A percentile compares a stretch with the other conserved stretches of the same genome.
Evolutionary conservation across 2,888 invertebrate genomes (phyloP).

Genomic region (Caenorhabditis drosophilae): DNA sequence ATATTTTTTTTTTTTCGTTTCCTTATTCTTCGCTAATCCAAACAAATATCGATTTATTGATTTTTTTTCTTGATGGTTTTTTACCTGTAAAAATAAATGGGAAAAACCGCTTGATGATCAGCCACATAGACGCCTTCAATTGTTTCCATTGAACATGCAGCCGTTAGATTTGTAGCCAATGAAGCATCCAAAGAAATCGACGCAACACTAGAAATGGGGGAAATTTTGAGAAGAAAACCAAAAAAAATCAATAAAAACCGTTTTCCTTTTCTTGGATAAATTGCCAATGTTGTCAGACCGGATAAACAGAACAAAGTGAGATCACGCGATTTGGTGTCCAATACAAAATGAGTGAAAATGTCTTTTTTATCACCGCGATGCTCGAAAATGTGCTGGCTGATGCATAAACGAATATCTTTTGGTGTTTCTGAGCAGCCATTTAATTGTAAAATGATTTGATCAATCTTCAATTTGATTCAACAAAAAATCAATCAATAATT

Average conservation of each 20-base stretch:
- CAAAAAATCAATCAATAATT: background rate
- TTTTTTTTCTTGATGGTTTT: no score
- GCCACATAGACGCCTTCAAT: constrained; percentile 50
- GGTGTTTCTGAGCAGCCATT: constrained; percentile 37
- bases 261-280: constrained; percentile 48
- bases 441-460: constrained; percentile 37
- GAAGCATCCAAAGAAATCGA: constrained; percentile 46
- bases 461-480: constrained; percentile 10
- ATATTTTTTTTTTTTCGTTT: no score
- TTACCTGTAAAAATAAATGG: constrained; percentile 47
- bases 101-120: constrained; percentile 44
- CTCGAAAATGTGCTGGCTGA: constrained; percentile 46
- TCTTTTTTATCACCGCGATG: constrained; percentile 46
- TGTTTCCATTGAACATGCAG: constrained; percentile 44
- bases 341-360: constrained; percentile 45
- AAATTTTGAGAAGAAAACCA: background rate
- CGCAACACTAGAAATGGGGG: constrained; percentile 36
- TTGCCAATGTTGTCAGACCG: constrained; percentile 45
- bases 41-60: no score
- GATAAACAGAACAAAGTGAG: constrained; percentile 50
- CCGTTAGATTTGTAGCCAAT: constrained; percentile 43
- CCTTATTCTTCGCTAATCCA: no score
- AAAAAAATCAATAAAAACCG: constrained; percentile 11
- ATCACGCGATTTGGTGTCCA: constrained; percentile 39
- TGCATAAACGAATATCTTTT: constrained; percentile 49